A percentile compares a stretch with the other conserved stretches of the same genome.
phyloP scores from a whole-genome alignment of 2,888 invertebrate genomes.

The Meghimatium bilineatum region DNA sequence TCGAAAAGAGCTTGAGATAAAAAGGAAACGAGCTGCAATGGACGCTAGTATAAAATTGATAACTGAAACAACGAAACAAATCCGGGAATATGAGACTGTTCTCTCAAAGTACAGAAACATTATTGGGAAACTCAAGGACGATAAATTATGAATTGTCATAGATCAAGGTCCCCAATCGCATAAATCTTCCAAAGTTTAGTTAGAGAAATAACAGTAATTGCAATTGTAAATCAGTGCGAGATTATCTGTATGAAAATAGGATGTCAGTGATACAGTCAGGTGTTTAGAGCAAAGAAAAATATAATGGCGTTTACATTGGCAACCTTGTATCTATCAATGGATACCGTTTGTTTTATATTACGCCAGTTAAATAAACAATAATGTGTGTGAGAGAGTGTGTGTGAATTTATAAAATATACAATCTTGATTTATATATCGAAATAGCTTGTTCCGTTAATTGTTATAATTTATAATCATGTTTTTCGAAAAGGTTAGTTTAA shows the following conservation, averaged over 20 bases:
- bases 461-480: no score
- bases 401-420: no score
- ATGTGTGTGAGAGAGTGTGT: no score
- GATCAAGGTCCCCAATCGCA: not conserved
- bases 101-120: slow-evolving; percentile 9
- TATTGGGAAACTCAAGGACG: not conserved
- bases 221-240: not conserved
- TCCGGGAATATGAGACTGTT: slow-evolving; percentile 12
- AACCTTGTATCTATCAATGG: no score
- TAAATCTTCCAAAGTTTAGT: not conserved
- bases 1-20: not conserved
- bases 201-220: not conserved
- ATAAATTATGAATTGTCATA: not conserved
- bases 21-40: not conserved
- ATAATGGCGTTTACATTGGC: no score
- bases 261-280: no score
- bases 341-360: no score
- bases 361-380: no score
- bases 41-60: slow-evolving; percentile 19
- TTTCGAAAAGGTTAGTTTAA: no score
- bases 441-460: no score
- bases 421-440: no score
- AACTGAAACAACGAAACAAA: slow-evolving; percentile 14
- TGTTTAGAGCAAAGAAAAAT: no score
- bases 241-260: not conserved